Base-by-base conservation (phyloP, 1,140 invertebrate genomes). In the Homarus americanus region DNA sequence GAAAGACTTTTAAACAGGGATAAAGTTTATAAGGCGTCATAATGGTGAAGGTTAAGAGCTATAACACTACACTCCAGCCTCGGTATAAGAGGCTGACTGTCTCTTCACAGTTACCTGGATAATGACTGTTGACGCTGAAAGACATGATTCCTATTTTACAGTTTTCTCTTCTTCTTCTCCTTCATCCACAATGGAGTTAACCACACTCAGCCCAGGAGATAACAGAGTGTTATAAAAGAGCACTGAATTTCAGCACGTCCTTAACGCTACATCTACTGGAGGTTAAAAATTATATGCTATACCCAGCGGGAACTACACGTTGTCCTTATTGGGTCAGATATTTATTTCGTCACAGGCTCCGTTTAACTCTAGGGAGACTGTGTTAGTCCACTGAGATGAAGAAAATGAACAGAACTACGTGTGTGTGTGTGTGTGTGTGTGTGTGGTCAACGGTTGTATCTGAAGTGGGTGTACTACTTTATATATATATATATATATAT, bases 111-210 rank as follows among this genome's bases (percentile, higher is more conserved):
- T 41, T 41, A 41, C 38, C 75, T 79, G 1, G 44, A 40, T 2
- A n/a, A 44, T 49, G 24, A 49, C 20, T 78, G 9, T 20, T 58
- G n/a, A 44, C 36, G 44, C 15, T 79, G 76, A 79, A 79, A 79
- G 76, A 79, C 76, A 79, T 49, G 76, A 32, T 79, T 79, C 20
- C 17, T 79, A 49, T 79, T 44, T 78, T 78, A 78, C 40, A 34
- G 2, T n/a, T 79, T 41, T 44, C 49, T 15, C 28, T 79, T 44
- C 20, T 49, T 78, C 24, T 36, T 44, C 1, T 44, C 44, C 15
- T 78, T 44, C 20, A 15, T 44, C 44, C 44, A 7, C 5, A 9
- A 28, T 69, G n/a, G 24, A 32, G 63, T 2, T 69, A 9, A 24
- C 63, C n/a, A 24, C 24, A 24, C 12, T 5, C 63, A 15, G 63